These are phyloP conservation scores for Zaprionus lineosus DNA, from an alignment of 2,888 invertebrate species.

Conservation along the genomic window DNA sequence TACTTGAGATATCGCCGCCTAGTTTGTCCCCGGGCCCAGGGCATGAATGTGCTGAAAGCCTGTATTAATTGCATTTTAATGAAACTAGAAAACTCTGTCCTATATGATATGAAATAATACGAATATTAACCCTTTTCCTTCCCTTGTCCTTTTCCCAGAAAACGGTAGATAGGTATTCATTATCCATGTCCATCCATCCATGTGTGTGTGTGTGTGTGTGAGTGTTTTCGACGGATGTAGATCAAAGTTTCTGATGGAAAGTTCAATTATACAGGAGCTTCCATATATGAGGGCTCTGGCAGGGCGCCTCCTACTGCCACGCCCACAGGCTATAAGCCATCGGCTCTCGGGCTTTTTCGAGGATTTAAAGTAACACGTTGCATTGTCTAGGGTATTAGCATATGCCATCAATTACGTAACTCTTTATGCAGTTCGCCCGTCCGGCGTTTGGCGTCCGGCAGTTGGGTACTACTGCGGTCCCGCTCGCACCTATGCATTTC, in stretches of 20 bases:
- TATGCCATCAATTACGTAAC: slow-evolving; percentile 28
- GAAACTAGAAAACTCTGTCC: slow-evolving; percentile 46
- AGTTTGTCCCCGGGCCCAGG: slow-evolving; percentile 35
- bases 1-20: slow-evolving; percentile 13
- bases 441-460: not conserved
- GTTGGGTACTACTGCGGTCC: slow-evolving; percentile 17
- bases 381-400: slow-evolving; percentile 28
- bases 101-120: slow-evolving; percentile 11
- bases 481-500: slow-evolving; percentile 12
- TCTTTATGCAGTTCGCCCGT: slow-evolving; percentile 10
- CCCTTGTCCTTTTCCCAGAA: slow-evolving; percentile 15
- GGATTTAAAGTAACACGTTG: not conserved
- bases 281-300: too few relatives aligned
- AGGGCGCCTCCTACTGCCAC: too few relatives aligned
- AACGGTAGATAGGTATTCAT: too few relatives aligned
- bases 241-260: too few relatives aligned
- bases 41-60: slow-evolving; percentile 70
- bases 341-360: not conserved
- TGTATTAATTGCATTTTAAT: slow-evolving; percentile 75
- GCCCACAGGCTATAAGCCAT: too few relatives aligned
- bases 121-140: slow-evolving; percentile 37
- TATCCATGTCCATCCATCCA: too few relatives aligned
- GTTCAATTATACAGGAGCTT: too few relatives aligned
- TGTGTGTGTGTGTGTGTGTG: not conserved
- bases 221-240: not conserved